Percentiles rank a stretch among this genome's conserved stretches.
phyloP scores from a whole-genome alignment of 2,113 vertebrate species.

The Myrmophylax atrothorax region DNA sequence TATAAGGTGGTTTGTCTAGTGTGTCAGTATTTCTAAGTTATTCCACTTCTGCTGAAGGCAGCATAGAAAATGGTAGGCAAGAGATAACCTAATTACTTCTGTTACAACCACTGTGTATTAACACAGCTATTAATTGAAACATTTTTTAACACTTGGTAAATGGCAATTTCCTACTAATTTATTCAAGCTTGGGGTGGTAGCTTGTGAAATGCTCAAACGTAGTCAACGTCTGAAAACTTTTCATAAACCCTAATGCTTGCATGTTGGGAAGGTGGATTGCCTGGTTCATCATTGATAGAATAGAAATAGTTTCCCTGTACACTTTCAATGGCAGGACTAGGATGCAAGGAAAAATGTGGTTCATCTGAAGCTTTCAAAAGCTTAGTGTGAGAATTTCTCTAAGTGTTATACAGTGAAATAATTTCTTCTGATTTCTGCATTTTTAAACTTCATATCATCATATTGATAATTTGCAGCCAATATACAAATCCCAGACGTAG shows the following conservation, averaged over 20 bases:
- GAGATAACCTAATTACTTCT: background rate
- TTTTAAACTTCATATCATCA: slow-evolving; percentile 56
- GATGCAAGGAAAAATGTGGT: background rate
- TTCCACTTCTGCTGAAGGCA: background rate
- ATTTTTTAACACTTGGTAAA: slow-evolving; percentile 33
- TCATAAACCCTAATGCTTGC: background rate
- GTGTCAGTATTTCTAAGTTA: background rate
- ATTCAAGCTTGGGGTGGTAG: background rate
- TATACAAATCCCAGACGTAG: slow-evolving; percentile 41
- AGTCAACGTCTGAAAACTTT: background rate
- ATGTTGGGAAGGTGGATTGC: rapidly evolving
- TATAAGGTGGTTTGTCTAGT: background rate
- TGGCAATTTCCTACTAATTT: slow-evolving; percentile 5
- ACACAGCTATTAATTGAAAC: background rate
- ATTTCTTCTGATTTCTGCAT: slow-evolving; percentile 44
- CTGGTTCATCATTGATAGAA: background rate
- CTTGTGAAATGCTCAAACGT: background rate
- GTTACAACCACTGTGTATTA: background rate
- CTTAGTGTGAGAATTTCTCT: background rate
- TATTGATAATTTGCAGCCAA: slow-evolving; percentile 33
- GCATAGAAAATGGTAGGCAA: background rate
- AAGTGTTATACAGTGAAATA: slow-evolving; percentile 13
- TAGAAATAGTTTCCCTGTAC: background rate
- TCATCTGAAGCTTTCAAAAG: background rate
- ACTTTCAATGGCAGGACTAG: background rate